phyloP scores from a whole-genome alignment of 2,888 invertebrate species.

The Plutella xylostella region DNA sequence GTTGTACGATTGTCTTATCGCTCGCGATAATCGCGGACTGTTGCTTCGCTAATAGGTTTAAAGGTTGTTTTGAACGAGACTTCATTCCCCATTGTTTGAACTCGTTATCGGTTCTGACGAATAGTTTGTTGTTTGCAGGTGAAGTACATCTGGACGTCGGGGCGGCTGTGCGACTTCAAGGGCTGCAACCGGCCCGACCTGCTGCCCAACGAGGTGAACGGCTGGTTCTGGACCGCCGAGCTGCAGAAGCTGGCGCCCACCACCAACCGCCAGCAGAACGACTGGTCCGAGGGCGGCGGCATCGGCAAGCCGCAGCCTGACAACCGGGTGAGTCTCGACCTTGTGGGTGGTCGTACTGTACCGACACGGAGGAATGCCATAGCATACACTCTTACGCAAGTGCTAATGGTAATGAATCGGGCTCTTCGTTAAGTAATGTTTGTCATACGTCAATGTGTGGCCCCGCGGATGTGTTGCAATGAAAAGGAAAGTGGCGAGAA shows the following conservation, averaged over 20 bases:
- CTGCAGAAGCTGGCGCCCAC: conserved; percentile 88
- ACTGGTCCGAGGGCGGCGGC: conserved; percentile 90
- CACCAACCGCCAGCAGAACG: conserved; percentile 83
- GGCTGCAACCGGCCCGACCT: conserved; percentile 89
- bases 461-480: conserved; percentile 42
- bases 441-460: conserved; percentile 34
- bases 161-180: conserved; percentile 90
- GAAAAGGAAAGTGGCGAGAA: conserved; percentile 62
- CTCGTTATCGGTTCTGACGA: neutral
- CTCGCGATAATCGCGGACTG: conserved; percentile 9
- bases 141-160: conserved; percentile 93
- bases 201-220: conserved; percentile 83
- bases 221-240: conserved; percentile 94
- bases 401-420: conserved; percentile 26
- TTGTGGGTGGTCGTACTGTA: no score
- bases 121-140: conserved; percentile 56
- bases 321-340: conserved; percentile 76
- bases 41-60: conserved; percentile 25
- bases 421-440: conserved; percentile 55
- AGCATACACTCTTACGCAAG: neutral
- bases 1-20: conserved; percentile 11
- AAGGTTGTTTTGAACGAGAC: conserved; percentile 22
- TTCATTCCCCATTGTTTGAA: conserved; percentile 23
- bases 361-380: neutral
- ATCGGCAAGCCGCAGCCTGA: conserved; percentile 90